Conservation (phyloP, 2,797 vertebrate species). For the Spea hammondii region DNA sequence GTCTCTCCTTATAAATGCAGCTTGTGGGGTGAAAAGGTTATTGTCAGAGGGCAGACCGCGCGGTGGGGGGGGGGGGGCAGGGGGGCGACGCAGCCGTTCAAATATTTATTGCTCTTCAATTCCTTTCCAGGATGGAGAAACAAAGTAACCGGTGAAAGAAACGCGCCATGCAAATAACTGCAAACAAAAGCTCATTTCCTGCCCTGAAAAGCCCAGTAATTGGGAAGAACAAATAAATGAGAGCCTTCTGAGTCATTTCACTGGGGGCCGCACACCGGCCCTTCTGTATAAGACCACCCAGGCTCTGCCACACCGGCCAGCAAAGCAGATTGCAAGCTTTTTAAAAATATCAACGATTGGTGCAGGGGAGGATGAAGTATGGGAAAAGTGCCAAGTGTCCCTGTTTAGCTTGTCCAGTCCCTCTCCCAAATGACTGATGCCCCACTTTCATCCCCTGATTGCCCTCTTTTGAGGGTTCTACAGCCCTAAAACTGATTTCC, state of each 20-base stretch:
- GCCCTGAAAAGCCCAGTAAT: background rate
- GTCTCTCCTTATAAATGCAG: background rate
- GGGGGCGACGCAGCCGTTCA: background rate
- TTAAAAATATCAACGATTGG: constrained; percentile 13
- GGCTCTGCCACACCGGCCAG: constrained; percentile 3
- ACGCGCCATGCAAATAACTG: background rate
- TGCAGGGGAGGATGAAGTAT: too few species aligned
- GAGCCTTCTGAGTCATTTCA: background rate
- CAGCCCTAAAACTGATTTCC: too few species aligned
- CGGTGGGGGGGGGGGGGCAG: background rate
- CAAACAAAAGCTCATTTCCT: background rate
- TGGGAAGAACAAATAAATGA: constrained; percentile 8
- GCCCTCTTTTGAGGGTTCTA: too few species aligned
- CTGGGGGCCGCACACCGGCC: background rate
- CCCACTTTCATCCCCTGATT: background rate
- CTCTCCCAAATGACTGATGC: background rate
- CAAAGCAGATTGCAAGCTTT: background rate
- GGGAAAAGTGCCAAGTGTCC: background rate
- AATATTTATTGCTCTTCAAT: background rate
- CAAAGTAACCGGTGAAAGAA: background rate
- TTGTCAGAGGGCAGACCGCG: background rate
- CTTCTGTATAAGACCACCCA: constrained; percentile 42
- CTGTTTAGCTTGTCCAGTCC: background rate
- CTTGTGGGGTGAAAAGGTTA: background rate
- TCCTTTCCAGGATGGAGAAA: background rate